Evolutionary conservation across 1,140 invertebrate genomes (phyloP).

Genomic region (Galendromus occidentalis): DNA sequence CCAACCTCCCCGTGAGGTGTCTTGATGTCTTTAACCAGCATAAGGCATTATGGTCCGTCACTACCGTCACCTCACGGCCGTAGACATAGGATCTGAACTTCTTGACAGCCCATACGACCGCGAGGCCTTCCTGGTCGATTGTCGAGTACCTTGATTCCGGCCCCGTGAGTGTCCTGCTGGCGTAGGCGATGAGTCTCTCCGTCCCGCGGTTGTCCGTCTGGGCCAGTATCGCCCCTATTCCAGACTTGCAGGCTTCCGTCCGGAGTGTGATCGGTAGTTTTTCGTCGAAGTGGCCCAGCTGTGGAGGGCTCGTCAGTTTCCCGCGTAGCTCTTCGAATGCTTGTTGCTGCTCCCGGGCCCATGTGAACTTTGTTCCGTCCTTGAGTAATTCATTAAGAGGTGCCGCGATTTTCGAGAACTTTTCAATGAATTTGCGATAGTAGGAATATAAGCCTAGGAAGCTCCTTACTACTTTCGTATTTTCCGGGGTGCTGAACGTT

Average conservation of each 20-base stretch:
- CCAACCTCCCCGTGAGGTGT: conserved; percentile 14
- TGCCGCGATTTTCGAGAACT: conserved; percentile 24
- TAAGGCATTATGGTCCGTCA: neutral
- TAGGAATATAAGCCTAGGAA: too few species aligned
- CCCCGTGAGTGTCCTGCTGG: conserved; percentile 7
- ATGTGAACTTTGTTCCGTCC: conserved; percentile 3
- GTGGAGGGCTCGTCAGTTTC: neutral
- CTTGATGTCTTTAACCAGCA: too few species aligned
- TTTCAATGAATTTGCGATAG: conserved; percentile 28
- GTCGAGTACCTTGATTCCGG: conserved; percentile 28
- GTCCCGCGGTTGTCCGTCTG: neutral
- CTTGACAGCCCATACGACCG: conserved; percentile 27
- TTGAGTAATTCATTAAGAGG: conserved; percentile 24
- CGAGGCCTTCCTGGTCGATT: conserved; percentile 28
- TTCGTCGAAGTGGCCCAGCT: too few species aligned
- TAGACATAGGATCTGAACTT: conserved; percentile 29
- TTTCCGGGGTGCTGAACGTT: too few species aligned
- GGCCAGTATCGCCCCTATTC: neutral
- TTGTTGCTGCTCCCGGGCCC: conserved; percentile 11
- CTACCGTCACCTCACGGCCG: neutral
- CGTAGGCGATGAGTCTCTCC: conserved; percentile 23
- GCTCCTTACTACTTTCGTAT: too few species aligned
- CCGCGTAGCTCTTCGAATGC: neutral
- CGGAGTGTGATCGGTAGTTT: too few species aligned
- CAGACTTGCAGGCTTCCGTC: neutral